Conservation (phyloP, 2,888 invertebrate genomes). For the Alloplasta piceator region DNA sequence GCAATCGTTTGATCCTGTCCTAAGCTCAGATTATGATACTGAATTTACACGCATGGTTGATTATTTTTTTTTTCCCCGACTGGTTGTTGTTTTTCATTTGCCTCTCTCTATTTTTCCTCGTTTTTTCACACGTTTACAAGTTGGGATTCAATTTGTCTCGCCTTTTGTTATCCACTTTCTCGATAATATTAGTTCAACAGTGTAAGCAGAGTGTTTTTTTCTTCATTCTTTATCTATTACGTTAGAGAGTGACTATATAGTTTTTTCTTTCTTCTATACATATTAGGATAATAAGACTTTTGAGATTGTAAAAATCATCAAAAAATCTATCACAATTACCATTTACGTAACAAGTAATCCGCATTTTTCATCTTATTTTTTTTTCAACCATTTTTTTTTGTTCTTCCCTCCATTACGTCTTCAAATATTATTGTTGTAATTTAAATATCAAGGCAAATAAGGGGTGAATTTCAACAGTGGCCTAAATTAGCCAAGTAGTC, state of each 20-base stretch:
- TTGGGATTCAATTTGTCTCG: constrained; percentile 38
- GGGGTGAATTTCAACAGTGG: constrained; percentile 84
- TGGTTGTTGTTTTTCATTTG: constrained; percentile 56
- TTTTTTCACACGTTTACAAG: constrained; percentile 48
- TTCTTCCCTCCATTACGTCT: constrained; percentile 72
- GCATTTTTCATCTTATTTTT: constrained; percentile 72
- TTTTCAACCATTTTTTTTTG: constrained; percentile 69
- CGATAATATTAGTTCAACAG: constrained; percentile 85
- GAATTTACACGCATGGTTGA: constrained; percentile 53
- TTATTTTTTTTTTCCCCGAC: constrained; percentile 31
- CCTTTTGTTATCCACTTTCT: constrained; percentile 33
- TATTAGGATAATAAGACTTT: constrained; percentile 84
- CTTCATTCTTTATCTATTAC: constrained; percentile 75
- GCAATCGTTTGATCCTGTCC: constrained; percentile 68
- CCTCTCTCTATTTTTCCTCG: constrained; percentile 17
- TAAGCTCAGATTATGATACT: constrained; percentile 67
- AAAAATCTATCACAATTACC: constrained; percentile 88
- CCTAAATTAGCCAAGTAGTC: constrained; percentile 83
- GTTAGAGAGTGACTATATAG: constrained; percentile 83
- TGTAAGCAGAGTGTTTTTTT: constrained; percentile 85
- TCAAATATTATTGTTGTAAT: constrained; percentile 81
- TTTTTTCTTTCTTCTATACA: constrained; percentile 81
- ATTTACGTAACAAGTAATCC: constrained; percentile 83
- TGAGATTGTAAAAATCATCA: constrained; percentile 89
- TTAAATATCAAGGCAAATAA: constrained; percentile 84